Evolutionary conservation across 2,113 vertebrate species (phyloP), one percentile per base, ranked within the genome.

Genomic region (Ciconia stormi): DNA sequence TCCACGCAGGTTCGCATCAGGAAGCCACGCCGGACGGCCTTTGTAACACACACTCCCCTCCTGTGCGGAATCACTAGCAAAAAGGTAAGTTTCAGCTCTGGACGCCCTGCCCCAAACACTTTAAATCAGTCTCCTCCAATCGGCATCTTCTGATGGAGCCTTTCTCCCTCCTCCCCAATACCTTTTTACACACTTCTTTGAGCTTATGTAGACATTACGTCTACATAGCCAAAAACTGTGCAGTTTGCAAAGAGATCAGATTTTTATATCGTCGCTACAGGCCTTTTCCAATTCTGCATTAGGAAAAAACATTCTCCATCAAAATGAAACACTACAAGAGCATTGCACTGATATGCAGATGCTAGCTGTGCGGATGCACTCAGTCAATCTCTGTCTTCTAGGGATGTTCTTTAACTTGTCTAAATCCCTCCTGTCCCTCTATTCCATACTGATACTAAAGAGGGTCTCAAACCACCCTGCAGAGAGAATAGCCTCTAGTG

Each of bases 301-400:
- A 86, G 40, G 19, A 25, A 86, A 55, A 82, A 90, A 17, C 6
- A 42, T 22, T 32, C 63, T 62, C 52, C 27, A 38, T 20, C 52
- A 88, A 83, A 90, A 83, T 10, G 15, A 73, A 74, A 50, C 47
- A 22, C 16, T 53, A 36, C 2, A 4, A 87, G 38, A 76, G 7
- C 25, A 56, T 2, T 49, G 70, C 2, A 6, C 10, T 44, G n/a
- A 46, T 7, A 55, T 0, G 6, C 34, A 65, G 22, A 36, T 6
- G 3, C 26, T 53, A 90, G 69, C 44, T 55, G 21, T 30, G 59
- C 8, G 5, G 22, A 55, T 4, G 1, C 6, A 59, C 1, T 2
- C 66, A 32, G 13, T 40, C 53, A 47, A 11, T 13, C 46, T 72
- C 38, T 65, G 27, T 44, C 87, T 70, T 46, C 66, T 13, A 56